Conservation (phyloP, 2,888 invertebrate genomes). For the Nesidiocoris tenuis region DNA sequence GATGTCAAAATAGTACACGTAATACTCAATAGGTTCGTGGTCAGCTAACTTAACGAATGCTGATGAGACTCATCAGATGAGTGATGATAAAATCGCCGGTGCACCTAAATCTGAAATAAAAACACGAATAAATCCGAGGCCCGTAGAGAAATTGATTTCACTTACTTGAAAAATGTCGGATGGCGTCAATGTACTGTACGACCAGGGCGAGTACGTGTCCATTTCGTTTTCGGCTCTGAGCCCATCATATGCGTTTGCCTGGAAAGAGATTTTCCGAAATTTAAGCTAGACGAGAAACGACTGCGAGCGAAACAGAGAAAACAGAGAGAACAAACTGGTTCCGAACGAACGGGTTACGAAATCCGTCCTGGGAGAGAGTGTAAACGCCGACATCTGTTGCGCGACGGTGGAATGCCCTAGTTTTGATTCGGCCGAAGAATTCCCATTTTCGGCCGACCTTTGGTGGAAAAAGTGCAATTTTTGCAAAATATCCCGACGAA, state of each 20-base stretch:
- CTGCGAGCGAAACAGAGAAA: background rate
- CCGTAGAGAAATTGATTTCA: too few relatives aligned
- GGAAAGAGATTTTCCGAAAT: background rate
- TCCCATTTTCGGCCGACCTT: constrained; percentile 19
- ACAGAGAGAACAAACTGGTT: background rate
- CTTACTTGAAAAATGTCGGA: constrained; percentile 49
- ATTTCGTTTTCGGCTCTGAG: constrained; percentile 43
- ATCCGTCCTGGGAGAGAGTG: background rate
- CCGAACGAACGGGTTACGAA: background rate
- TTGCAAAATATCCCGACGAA: background rate
- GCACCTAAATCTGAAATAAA: too few relatives aligned
- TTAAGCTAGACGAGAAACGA: background rate
- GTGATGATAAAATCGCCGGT: too few relatives aligned
- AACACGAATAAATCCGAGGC: too few relatives aligned
- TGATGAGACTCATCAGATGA: too few relatives aligned
- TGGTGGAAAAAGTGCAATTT: constrained; percentile 11
- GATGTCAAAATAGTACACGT: too few relatives aligned
- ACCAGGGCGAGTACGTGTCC: constrained; percentile 50
- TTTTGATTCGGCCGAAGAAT: constrained; percentile 15
- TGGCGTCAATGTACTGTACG: constrained; percentile 47
- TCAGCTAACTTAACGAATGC: too few relatives aligned
- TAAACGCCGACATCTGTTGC: constrained; percentile 36
- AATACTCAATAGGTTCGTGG: too few relatives aligned
- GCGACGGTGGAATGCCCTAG: constrained; percentile 31
- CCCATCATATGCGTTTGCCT: constrained; percentile 47